Evolutionary conservation across 2,113 vertebrate genomes (phyloP).

Genomic region (human (Homo sapiens)): GRCh38 chr6:72838001-72838500

Average conservation of each 20-base stretch:
- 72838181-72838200: neutral
- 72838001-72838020: too few relatives aligned
- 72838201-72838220: neutral
- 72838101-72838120: too few relatives aligned
- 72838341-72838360: neutral
- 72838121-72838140: neutral
- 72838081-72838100: too few relatives aligned
- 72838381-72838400: neutral
- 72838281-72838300: neutral
- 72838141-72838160: neutral
- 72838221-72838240: neutral
- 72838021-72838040: too few relatives aligned
- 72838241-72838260: neutral
- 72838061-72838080: too few relatives aligned
- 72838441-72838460: neutral
- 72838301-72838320: neutral
- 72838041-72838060: too few relatives aligned
- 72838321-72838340: neutral
- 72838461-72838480: conserved; percentile 1
- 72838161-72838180: neutral
- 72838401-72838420: neutral
- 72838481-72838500: conserved; percentile 9
- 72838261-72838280: conserved; percentile 12
- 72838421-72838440: neutral
- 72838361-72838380: neutral